A percentile compares a stretch with the other conserved stretches of the same genome.
Conservation (phyloP, 1,140 invertebrate species). For the Trichonephila clavipes region DNA sequence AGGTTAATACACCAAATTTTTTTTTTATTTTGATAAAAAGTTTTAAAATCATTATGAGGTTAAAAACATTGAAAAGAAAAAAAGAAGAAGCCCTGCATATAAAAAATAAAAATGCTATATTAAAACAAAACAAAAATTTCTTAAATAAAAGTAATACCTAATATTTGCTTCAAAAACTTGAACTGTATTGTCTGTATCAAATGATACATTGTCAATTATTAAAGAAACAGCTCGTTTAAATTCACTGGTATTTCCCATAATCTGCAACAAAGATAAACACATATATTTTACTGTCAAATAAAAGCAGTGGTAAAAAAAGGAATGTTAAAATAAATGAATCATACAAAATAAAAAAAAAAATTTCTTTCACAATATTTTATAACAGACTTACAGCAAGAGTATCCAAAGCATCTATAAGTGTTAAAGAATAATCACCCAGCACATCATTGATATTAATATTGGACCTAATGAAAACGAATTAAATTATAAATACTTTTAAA, state of each 20-base stretch:
- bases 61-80: too few species aligned
- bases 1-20: too few species aligned
- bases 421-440: conserved; percentile 85
- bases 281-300: background rate
- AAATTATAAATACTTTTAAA: too few species aligned
- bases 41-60: too few species aligned
- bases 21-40: too few species aligned
- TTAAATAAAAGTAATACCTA: conserved; percentile 80
- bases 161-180: conserved; percentile 89
- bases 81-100: too few species aligned
- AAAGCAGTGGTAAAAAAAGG: background rate
- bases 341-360: background rate
- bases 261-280: conserved; percentile 77
- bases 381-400: conserved; percentile 81
- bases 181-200: conserved; percentile 86
- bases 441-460: conserved; percentile 90
- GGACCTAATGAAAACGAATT: conserved; percentile 81
- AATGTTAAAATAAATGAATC: background rate
- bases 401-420: conserved; percentile 83
- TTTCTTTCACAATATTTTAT: background rate
- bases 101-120: too few species aligned
- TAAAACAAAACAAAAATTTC: too few species aligned
- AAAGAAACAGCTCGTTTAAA: conserved; percentile 85
- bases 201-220: conserved; percentile 85
- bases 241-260: conserved; percentile 83